phyloP scores from a whole-genome alignment of 2,888 invertebrate genomes.

The Eurytoma californica region DNA sequence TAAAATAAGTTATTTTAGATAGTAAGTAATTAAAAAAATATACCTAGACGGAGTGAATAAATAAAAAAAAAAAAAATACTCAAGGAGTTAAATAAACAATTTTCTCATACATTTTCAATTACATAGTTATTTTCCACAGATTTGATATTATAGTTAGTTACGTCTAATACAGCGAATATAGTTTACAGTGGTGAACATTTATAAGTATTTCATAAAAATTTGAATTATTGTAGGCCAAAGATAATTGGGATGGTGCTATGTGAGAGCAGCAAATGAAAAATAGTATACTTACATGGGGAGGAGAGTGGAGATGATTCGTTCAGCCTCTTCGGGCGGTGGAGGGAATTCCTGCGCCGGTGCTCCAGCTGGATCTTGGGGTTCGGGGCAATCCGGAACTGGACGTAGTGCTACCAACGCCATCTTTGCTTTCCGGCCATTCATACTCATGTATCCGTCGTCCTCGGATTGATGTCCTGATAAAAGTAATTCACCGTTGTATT shows the following conservation, averaged over 20 bases:
- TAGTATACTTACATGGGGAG: conserved; percentile 81
- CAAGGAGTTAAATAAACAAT: too few species aligned
- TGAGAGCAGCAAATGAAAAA: background rate
- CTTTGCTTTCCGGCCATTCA: conserved; percentile 89
- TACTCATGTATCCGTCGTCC: conserved; percentile 95
- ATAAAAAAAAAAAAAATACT: too few species aligned
- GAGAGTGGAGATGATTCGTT: conserved; percentile 85
- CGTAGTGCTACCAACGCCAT: conserved; percentile 79
- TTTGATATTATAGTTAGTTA: too few species aligned
- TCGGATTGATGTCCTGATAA: conserved; percentile 86
- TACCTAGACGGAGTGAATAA: too few species aligned
- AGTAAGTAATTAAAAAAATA: background rate
- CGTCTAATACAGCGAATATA: too few species aligned
- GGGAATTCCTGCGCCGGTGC: conserved; percentile 79
- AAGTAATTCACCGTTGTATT: background rate
- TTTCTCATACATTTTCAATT: too few species aligned
- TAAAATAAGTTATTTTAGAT: background rate
- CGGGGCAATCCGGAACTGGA: conserved; percentile 80
- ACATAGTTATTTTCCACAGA: too few species aligned
- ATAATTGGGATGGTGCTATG: too few species aligned
- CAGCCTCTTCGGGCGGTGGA: conserved; percentile 86
- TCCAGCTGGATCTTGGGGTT: conserved; percentile 75
- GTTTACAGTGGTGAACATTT: too few species aligned
- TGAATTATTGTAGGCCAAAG: background rate
- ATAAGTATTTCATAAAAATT: too few species aligned